phyloP scores from a whole-genome alignment of 2,888 invertebrate species.

The Cephus pygmeus region DNA sequence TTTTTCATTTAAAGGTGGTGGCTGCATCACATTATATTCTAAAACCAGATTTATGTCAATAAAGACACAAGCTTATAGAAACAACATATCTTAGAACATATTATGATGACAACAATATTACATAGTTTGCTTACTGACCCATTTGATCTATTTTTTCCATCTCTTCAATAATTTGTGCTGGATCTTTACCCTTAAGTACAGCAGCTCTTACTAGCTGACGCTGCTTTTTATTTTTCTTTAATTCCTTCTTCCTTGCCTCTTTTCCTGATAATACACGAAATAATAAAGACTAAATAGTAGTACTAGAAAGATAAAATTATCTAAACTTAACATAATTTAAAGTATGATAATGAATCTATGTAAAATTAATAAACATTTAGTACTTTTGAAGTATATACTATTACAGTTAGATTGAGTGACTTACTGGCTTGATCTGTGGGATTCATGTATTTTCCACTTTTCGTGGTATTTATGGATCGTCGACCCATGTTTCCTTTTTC shows the following conservation, averaged over 20 bases:
- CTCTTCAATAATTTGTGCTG: slow-evolving; percentile 92
- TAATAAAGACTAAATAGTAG: slow-evolving; percentile 7
- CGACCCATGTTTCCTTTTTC: slow-evolving; percentile 82
- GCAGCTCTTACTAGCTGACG: slow-evolving; percentile 95
- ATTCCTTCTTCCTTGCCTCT: slow-evolving; percentile 95
- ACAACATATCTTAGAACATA: too few species aligned
- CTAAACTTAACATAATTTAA: neutral
- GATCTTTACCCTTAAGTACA: slow-evolving; percentile 98
- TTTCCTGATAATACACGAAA: slow-evolving; percentile 75
- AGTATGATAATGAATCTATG: slow-evolving; percentile 20
- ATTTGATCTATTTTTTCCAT: slow-evolving; percentile 98
- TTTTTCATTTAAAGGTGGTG: slow-evolving; percentile 95
- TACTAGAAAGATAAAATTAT: neutral
- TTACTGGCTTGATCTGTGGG: slow-evolving; percentile 99
- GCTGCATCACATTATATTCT: slow-evolving; percentile 95
- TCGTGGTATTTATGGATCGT: slow-evolving; percentile 97
- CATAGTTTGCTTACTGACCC: slow-evolving; percentile 72
- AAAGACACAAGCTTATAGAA: too few species aligned
- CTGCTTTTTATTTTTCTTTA: slow-evolving; percentile 98
- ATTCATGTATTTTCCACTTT: slow-evolving; percentile 99
- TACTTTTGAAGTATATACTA: slow-evolving; percentile 20
- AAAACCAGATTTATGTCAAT: slow-evolving; percentile 26
- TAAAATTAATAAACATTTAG: slow-evolving; percentile 17
- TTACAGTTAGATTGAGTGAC: slow-evolving; percentile 64
- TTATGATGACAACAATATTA: too few species aligned